phyloP scores from a whole-genome alignment of 2,797 vertebrate species.

The Paguma larvata region DNA sequence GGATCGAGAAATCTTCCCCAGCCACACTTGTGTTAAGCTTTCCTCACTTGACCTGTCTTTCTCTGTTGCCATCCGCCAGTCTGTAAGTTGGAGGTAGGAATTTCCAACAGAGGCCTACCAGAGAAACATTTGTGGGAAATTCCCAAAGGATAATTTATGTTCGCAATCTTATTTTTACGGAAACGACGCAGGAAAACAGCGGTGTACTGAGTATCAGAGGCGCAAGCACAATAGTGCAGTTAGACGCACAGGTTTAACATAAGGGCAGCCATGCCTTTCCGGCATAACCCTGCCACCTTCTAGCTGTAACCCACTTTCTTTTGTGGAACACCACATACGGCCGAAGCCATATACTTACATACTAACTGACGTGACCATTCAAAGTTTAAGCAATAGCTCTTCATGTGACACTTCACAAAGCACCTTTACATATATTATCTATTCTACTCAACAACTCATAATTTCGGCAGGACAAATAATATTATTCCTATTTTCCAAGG shows the following conservation, averaged over 20 bases:
- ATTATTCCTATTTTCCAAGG: not conserved
- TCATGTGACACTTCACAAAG: not conserved
- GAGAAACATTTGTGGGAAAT: not conserved
- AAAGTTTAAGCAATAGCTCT: not conserved
- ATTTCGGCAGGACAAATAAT: not conserved
- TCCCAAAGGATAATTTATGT: not conserved
- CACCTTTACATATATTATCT: not conserved
- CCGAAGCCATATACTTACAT: not conserved
- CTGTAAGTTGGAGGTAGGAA: not conserved
- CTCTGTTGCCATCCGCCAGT: not conserved
- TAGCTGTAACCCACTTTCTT: not conserved
- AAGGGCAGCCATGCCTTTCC: not conserved
- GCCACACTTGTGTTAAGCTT: not conserved
- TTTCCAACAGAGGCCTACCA: conserved; percentile 38
- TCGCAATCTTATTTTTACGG: not conserved
- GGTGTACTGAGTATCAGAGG: not conserved
- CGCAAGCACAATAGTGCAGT: not conserved
- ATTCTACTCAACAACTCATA: not conserved
- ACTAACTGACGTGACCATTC: not conserved
- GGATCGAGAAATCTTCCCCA: not conserved
- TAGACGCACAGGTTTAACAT: not conserved
- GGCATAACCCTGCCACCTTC: not conserved
- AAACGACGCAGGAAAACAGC: not conserved
- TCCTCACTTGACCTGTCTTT: not conserved
- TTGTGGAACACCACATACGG: not conserved